These are phyloP conservation scores for Tolmerus cingulatus DNA, from an alignment of 2,888 invertebrate species.

Conservation along the genomic window DNA sequence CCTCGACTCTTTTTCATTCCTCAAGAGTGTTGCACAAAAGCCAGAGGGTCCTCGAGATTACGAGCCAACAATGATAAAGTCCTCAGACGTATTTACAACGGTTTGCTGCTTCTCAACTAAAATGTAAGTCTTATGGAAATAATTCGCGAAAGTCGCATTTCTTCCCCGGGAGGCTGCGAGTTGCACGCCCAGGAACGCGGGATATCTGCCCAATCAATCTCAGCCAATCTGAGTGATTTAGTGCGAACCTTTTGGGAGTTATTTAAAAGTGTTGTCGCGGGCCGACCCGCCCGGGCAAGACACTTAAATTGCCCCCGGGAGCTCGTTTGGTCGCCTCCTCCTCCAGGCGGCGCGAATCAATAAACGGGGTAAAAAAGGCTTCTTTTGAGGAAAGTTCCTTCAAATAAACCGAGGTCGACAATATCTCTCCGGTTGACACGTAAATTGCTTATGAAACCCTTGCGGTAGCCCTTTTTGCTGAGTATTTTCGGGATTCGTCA, in stretches of 20 bases:
- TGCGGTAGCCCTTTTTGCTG: background rate
- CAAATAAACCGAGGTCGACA: background rate
- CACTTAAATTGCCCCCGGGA: background rate
- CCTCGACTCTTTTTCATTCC: background rate
- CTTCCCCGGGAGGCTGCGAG: background rate
- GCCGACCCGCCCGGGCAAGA: background rate
- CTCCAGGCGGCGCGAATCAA: background rate
- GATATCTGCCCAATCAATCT: slow-evolving; percentile 13
- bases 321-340: background rate
- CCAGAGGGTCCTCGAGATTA: background rate
- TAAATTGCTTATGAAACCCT: slow-evolving; percentile 21
- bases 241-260: background rate
- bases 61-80: background rate
- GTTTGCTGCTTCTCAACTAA: background rate
- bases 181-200: background rate
- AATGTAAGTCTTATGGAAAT: slow-evolving; percentile 10
- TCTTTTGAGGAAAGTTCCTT: background rate
- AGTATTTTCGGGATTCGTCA: background rate
- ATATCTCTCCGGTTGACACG: slow-evolving; percentile 6
- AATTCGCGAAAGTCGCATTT: background rate
- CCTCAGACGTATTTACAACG: slow-evolving; percentile 12
- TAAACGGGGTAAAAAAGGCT: background rate
- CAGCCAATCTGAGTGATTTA: background rate
- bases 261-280: slow-evolving; percentile 8
- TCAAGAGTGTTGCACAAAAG: slow-evolving; percentile 9